These are phyloP conservation scores for Vanessa tameamea DNA, from an alignment of 1,140 invertebrate genomes.

Conservation along the genomic window DNA sequence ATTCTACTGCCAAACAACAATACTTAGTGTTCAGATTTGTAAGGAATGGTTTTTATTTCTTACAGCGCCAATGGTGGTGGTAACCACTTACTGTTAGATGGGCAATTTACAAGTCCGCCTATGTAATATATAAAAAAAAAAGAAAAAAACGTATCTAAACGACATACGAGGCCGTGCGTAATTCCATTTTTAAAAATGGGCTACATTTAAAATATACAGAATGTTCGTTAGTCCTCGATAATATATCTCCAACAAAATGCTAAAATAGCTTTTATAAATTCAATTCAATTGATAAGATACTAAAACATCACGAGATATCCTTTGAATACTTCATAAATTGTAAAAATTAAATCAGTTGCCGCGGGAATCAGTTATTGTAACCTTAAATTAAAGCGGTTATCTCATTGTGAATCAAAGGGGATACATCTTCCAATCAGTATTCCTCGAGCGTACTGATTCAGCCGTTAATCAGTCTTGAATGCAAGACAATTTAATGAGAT, in stretches of 20 bases:
- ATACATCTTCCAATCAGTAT: conserved; percentile 45
- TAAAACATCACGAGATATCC: not conserved
- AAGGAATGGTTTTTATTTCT: too few relatives aligned
- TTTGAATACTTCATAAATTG: not conserved
- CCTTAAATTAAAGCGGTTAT: conserved; percentile 38
- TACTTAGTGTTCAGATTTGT: too few relatives aligned
- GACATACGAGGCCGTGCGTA: too few relatives aligned
- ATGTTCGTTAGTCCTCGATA: too few relatives aligned
- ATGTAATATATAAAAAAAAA: too few relatives aligned
- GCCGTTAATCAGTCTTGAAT: conserved; percentile 45
- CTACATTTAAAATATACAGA: too few relatives aligned
- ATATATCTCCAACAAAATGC: too few relatives aligned
- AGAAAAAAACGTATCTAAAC: not conserved
- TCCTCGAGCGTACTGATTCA: conserved; percentile 35
- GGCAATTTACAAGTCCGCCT: too few relatives aligned
- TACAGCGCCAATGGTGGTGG: too few relatives aligned
- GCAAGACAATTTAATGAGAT: conserved; percentile 46
- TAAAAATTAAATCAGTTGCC: conserved; percentile 13
- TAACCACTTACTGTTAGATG: too few relatives aligned
- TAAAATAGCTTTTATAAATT: not conserved
- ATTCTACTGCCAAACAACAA: too few relatives aligned
- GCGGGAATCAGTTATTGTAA: conserved; percentile 28
- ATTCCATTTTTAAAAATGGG: too few relatives aligned
- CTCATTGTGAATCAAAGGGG: conserved; percentile 33
- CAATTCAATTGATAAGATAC: not conserved